phyloP scores from a whole-genome alignment of 2,797 vertebrate species.

The Orestias chungarensis region DNA sequence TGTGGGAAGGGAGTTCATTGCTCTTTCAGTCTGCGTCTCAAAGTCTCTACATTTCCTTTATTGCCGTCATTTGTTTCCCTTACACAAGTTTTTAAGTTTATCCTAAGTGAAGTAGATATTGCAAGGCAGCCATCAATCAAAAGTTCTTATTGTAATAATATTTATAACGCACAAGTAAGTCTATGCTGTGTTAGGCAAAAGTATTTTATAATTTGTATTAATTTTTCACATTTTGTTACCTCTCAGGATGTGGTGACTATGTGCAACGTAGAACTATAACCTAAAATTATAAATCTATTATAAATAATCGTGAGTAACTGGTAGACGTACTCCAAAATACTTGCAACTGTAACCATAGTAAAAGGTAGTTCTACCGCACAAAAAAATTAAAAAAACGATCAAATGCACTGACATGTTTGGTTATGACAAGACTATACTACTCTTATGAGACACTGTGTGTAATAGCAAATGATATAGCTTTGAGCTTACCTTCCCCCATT shows the following conservation, averaged over 20 bases:
- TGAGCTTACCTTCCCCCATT: conserved; percentile 85
- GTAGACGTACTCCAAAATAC: background rate
- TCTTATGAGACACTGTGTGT: background rate
- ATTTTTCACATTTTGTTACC: background rate
- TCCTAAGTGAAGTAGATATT: conserved; percentile 35
- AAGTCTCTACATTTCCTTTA: conserved; percentile 64
- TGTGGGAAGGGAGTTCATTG: conserved; percentile 67
- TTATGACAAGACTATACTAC: background rate
- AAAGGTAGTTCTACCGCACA: background rate
- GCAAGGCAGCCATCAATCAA: conserved; percentile 20
- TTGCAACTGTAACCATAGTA: background rate
- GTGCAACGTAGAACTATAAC: background rate
- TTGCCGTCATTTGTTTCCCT: conserved; percentile 60
- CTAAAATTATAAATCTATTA: background rate
- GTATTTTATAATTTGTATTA: background rate
- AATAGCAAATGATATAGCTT: background rate
- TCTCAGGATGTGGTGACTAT: background rate
- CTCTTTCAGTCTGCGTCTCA: conserved; percentile 51
- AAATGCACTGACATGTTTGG: background rate
- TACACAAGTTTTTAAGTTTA: conserved; percentile 32
- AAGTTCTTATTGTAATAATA: conserved; percentile 27
- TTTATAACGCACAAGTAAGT: conserved; percentile 29
- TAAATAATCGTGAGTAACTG: background rate
- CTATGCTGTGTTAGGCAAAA: background rate
- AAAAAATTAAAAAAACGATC: background rate